Base-by-base conservation (phyloP, 2,797 vertebrate genomes). In the Scyliorhinus canicula region DNA sequence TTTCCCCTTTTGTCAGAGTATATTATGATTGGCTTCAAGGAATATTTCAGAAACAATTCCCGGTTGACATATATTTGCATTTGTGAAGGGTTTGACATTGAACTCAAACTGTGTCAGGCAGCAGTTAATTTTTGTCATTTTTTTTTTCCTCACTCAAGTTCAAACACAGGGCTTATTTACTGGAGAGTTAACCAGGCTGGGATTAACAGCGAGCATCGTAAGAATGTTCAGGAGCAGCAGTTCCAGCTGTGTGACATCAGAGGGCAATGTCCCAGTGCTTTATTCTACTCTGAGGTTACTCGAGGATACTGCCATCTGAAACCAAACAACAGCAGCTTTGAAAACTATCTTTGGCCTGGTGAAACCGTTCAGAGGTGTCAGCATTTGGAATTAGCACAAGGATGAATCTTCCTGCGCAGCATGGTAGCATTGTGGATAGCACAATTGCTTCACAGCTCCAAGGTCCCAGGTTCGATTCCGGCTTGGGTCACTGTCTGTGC, bases 221-320 rank as follows among this genome's bases (percentile, higher is more conserved):
- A 52, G 57, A 44, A 26, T 21, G n/a, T 19, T n/a, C 3, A 21
- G 40, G 40, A 91, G 88, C 60, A 44, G 88, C 88, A 91, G 57
- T 91, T 91, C 60, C 88, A 91, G 88, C 88, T 91, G 88, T 91
- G 57, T 65, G 57, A 63, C 88, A 91, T 91, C 57, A 65, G 88
- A 91, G 60, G 88, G 88, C 88, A 91, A 91, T 91, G 60, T 91
- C 88, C 60, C 57, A 0, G 88, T 91, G 57, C n/a, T 52, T 91
- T 65, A 91, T 44, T 91, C 7, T n/a, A 44, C 88, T 26, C 57
- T 4, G 57, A 91, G n/a, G n/a, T 28, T 91, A 60, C 21, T 91
- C 7, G 16, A 90, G 86, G 26, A 55, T 21, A 60, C 86, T 90
- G 86, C 16, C 55, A 90, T n/a, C 44, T 47, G 26, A 47, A 65